phyloP scores from a whole-genome alignment of 2,113 vertebrate species.

The Engystomops pustulosus region DNA sequence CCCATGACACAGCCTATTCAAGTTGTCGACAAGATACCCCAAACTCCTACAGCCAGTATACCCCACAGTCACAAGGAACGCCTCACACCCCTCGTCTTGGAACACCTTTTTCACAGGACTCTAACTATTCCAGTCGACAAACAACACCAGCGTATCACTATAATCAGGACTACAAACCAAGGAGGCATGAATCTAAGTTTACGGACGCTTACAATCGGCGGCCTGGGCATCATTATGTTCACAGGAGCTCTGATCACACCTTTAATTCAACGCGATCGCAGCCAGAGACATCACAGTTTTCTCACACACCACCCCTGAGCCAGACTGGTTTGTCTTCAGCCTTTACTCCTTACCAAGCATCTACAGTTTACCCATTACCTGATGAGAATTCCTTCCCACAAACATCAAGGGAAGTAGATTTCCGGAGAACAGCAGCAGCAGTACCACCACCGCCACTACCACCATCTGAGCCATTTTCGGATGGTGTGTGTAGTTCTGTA shows the following conservation, averaged over 20 bases:
- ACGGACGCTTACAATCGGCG: conserved; percentile 95
- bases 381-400: conserved; percentile 81
- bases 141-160: conserved; percentile 89
- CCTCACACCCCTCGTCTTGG: conserved; percentile 89
- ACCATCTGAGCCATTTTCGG: conserved; percentile 68
- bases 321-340: conserved; percentile 78
- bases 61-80: conserved; percentile 88
- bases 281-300: conserved; percentile 75
- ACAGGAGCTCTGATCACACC: conserved; percentile 79
- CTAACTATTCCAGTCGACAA: conserved; percentile 92
- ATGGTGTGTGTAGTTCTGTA: conserved; percentile 63
- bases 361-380: conserved; percentile 77
- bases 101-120: conserved; percentile 96
- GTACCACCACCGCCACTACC: conserved; percentile 63
- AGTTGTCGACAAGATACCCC: conserved; percentile 94
- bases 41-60: conserved; percentile 86
- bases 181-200: conserved; percentile 90
- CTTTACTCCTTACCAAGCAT: conserved; percentile 89
- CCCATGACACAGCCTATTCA: conserved; percentile 93
- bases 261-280: conserved; percentile 80
- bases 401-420: conserved; percentile 80
- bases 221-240: conserved; percentile 86
- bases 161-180: conserved; percentile 87
- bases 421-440: conserved; percentile 78
- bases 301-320: conserved; percentile 78